These are phyloP conservation scores for Eolophus roseicapilla DNA, from an alignment of 2,113 vertebrate genomes.

Conservation along the genomic window DNA sequence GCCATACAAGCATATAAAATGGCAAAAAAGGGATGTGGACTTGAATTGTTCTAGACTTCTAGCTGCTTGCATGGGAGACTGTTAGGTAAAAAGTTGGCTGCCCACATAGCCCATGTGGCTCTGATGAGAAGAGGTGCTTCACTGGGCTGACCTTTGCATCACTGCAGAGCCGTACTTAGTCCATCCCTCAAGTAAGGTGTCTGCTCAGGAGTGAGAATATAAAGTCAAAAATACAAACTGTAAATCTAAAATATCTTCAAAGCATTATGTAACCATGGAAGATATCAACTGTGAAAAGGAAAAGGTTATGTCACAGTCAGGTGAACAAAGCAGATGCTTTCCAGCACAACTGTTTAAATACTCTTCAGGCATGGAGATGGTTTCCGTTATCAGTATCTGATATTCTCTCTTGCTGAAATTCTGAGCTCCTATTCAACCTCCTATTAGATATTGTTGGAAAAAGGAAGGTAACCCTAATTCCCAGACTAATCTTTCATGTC, in stretches of 20 bases:
- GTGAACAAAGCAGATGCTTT: conserved; percentile 3
- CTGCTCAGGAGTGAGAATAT: not conserved
- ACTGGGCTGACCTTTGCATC: not conserved
- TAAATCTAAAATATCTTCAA: not conserved
- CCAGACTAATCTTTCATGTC: not conserved
- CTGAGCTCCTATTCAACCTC: conserved; percentile 25
- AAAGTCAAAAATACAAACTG: not conserved
- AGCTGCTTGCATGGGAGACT: not conserved
- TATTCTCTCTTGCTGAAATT: not conserved
- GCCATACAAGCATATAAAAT: not conserved
- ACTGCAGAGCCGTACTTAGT: not conserved
- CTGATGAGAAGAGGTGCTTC: not conserved
- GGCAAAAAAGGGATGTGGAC: not conserved
- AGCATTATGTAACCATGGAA: not conserved
- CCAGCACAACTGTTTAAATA: not conserved
- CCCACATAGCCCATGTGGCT: not conserved
- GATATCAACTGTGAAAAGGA: not conserved
- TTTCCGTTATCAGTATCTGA: not conserved
- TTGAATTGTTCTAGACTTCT: not conserved
- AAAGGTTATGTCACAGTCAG: not conserved
- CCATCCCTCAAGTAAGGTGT: not conserved
- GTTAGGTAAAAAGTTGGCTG: not conserved
- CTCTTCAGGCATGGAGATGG: not conserved
- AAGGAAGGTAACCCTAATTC: conserved; percentile 31
- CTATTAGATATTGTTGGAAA: not conserved